Percentiles rank a stretch among this genome's conserved stretches.
Evolutionary conservation across 2,113 vertebrate genomes (phyloP).

Genomic region (Onychostoma macrolepis): DNA sequence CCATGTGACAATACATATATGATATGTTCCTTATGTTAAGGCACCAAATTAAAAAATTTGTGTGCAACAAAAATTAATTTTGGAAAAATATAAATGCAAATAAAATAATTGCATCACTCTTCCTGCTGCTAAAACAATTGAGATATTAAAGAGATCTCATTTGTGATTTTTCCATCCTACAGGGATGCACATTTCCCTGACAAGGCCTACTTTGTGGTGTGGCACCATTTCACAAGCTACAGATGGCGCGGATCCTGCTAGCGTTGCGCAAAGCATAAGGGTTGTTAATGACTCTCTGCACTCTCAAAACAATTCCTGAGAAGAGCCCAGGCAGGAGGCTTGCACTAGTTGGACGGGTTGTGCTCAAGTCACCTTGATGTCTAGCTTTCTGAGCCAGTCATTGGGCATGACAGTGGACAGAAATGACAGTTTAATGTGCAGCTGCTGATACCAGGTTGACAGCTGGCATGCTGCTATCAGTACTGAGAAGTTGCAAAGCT

Average conservation of each 20-base stretch:
- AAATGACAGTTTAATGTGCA: constrained; percentile 35
- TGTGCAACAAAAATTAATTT: not conserved
- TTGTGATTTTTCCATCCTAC: constrained; percentile 26
- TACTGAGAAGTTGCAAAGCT: not conserved
- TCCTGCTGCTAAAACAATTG: not conserved
- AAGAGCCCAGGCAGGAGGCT: constrained; percentile 6
- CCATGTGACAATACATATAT: not conserved
- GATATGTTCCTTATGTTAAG: not conserved
- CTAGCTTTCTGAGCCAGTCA: constrained; percentile 16
- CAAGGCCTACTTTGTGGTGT: constrained; percentile 41
- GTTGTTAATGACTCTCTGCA: constrained; percentile 22
- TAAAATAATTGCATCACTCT: not conserved
- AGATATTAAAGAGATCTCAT: constrained; percentile 2
- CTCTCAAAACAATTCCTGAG: constrained; percentile 29
- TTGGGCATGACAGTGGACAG: constrained; percentile 17
- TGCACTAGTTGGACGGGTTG: constrained; percentile 32
- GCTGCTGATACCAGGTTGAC: constrained; percentile 26
- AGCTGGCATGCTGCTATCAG: constrained; percentile 29
- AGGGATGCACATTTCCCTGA: constrained; percentile 23
- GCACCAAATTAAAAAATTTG: not conserved
- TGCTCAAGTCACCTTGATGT: constrained; percentile 48
- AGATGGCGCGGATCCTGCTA: constrained; percentile 34
- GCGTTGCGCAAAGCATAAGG: constrained; percentile 31
- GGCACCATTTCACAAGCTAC: constrained; percentile 32
- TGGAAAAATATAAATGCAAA: not conserved